Conservation (phyloP, 2,113 vertebrate species). For the Eurystomus gularis region DNA sequence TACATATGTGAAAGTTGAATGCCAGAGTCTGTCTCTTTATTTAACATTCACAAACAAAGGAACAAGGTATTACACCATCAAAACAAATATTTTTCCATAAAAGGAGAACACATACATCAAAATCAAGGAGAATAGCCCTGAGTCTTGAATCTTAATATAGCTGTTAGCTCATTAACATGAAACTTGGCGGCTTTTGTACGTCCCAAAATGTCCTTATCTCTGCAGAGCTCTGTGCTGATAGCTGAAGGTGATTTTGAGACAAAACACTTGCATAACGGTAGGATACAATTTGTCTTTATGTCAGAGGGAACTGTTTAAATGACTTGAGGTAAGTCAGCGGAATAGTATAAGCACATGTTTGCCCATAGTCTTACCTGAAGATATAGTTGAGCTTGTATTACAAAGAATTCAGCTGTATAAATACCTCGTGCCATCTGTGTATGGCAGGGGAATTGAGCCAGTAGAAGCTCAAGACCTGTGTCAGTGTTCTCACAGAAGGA, state of each 20-base stretch:
- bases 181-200: background rate
- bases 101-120: background rate
- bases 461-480: slow-evolving; percentile 84
- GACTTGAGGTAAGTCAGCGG: slow-evolving; percentile 81
- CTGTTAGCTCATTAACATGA: slow-evolving; percentile 61
- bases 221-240: slow-evolving; percentile 53
- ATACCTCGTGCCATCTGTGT: slow-evolving; percentile 91
- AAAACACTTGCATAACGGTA: slow-evolving; percentile 1
- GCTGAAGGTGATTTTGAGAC: slow-evolving; percentile 74
- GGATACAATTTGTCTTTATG: slow-evolving; percentile 88
- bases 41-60: background rate
- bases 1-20: background rate
- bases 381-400: slow-evolving; percentile 80
- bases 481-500: slow-evolving; percentile 94
- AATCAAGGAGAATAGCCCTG: slow-evolving; percentile 39
- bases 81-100: slow-evolving; percentile 8
- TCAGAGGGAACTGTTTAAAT: slow-evolving; percentile 84
- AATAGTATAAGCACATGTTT: slow-evolving; percentile 77
- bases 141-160: slow-evolving; percentile 55
- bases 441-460: slow-evolving; percentile 91
- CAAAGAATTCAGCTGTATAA: slow-evolving; percentile 83
- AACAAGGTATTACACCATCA: background rate
- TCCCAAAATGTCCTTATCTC: slow-evolving; percentile 68
- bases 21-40: background rate
- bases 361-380: slow-evolving; percentile 90